phyloP scores from a whole-genome alignment of 2,888 invertebrate genomes.

The Yponomeuta sedellus region DNA sequence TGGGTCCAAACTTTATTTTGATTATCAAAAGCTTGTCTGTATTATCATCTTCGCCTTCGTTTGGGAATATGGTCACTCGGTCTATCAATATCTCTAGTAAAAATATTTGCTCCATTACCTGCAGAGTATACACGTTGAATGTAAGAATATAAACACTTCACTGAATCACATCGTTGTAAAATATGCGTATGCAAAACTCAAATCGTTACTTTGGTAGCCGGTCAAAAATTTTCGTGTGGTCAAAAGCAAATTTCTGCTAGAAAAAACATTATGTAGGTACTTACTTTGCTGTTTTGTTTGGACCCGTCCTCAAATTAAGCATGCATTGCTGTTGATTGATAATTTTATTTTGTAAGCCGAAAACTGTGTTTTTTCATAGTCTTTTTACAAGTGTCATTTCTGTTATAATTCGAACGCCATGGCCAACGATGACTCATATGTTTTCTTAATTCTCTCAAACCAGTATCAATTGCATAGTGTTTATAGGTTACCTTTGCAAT shows the following conservation, averaged over 20 bases:
- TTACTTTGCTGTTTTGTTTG: conserved; percentile 37
- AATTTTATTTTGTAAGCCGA: conserved; percentile 75
- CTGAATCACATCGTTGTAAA: conserved; percentile 11
- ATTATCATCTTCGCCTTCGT: conserved; percentile 42
- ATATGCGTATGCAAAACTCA: background rate
- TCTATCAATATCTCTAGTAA: conserved; percentile 75
- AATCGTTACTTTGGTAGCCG: background rate
- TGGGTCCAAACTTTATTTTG: conserved; percentile 67
- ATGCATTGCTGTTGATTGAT: conserved; percentile 55
- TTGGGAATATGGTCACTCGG: conserved; percentile 60
- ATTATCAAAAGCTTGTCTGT: conserved; percentile 59
- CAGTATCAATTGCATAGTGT: no score
- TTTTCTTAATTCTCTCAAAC: background rate
- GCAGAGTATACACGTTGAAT: conserved; percentile 53
- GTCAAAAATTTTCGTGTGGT: background rate
- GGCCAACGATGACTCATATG: background rate
- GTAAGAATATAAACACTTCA: conserved; percentile 44
- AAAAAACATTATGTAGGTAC: conserved; percentile 29
- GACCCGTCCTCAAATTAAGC: conserved; percentile 37
- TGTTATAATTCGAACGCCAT: conserved; percentile 17
- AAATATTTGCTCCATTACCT: conserved; percentile 76
- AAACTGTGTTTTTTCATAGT: background rate
- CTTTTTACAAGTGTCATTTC: conserved; percentile 23
- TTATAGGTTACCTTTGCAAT: no score
- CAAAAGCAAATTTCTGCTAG: background rate